These are phyloP conservation scores for Drosophila suboccidentalis DNA, from an alignment of 2,888 invertebrate species.

Conservation along the genomic window DNA sequence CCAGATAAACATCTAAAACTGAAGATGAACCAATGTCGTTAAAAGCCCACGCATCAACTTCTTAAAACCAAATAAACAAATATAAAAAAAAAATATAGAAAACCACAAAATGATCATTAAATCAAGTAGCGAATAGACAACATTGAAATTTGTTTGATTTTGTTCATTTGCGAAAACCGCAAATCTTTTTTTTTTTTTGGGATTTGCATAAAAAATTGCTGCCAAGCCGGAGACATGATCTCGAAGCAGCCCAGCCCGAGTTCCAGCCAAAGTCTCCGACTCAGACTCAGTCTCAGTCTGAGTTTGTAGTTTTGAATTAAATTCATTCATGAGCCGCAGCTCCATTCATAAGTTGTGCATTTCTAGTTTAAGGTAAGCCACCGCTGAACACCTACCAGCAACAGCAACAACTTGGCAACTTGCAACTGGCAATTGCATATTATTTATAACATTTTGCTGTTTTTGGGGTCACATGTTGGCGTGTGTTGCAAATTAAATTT, in stretches of 20 bases:
- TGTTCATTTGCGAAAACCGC: conserved; percentile 63
- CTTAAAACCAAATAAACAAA: conserved; percentile 2
- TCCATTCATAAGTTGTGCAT: conserved; percentile 68
- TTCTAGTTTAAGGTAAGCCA: conserved; percentile 83
- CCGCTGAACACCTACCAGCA: conserved; percentile 66
- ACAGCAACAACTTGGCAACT: conserved; percentile 22
- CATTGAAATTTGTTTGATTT: conserved; percentile 63
- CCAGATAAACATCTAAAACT: conserved; percentile 28
- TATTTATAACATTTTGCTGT: conserved; percentile 75
- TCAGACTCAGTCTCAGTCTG: conserved; percentile 11
- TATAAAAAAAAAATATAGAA: conserved; percentile 29
- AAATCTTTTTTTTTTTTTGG: conserved; percentile 54
- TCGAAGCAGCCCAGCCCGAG: conserved; percentile 20
- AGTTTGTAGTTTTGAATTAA: conserved; percentile 38
- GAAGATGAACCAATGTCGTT: conserved; percentile 49
- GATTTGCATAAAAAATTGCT: conserved; percentile 78
- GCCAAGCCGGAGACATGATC: conserved; percentile 50
- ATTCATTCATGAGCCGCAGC: conserved; percentile 69
- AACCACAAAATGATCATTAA: conserved; percentile 64
- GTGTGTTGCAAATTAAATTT: conserved; percentile 83
- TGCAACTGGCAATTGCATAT: conserved; percentile 63
- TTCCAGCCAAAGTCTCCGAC: conserved; percentile 25
- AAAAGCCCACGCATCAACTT: conserved; percentile 52
- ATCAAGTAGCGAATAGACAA: conserved; percentile 48
- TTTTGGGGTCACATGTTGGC: conserved; percentile 82